A percentile compares a stretch with the other conserved stretches of the same genome.
Evolutionary conservation across 2,888 invertebrate genomes (phyloP).

Genomic region (Macropis europaea): DNA sequence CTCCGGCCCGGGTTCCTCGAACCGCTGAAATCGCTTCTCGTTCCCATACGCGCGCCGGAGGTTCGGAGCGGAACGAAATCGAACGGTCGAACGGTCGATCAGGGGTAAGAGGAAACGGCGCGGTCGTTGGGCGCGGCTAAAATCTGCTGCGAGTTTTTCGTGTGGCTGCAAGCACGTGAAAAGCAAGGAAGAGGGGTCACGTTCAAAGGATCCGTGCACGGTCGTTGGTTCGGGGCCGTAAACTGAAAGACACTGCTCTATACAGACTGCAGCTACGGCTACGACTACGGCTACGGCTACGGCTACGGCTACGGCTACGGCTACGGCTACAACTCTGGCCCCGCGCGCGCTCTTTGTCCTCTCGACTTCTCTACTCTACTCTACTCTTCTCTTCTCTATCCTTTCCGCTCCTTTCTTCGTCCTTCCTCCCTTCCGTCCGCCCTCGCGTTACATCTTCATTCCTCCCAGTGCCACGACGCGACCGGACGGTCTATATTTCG

Average conservation of each 20-base stretch:
- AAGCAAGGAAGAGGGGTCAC: not conserved
- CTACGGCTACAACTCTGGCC: conserved; percentile 72
- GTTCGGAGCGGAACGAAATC: not conserved
- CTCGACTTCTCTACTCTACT: conserved; percentile 36
- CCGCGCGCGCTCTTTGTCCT: conserved; percentile 67
- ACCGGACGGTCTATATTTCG: conserved; percentile 32
- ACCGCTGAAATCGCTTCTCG: no score
- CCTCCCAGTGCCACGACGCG: conserved; percentile 22
- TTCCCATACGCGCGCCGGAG: no score
- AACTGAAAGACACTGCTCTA: conserved; percentile 42
- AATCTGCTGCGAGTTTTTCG: not conserved
- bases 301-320: conserved; percentile 65
- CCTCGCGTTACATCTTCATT: conserved; percentile 17
- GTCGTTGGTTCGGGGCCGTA: conserved; percentile 1
- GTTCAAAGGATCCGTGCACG: not conserved
- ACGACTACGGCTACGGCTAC: conserved; percentile 72
- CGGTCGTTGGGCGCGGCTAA: not conserved
- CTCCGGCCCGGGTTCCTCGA: no score
- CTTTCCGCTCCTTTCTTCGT: conserved; percentile 19
- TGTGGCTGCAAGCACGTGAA: not conserved
- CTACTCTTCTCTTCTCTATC: conserved; percentile 36
- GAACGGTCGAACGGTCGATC: no score
- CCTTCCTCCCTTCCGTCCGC: not conserved
- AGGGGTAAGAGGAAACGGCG: no score
- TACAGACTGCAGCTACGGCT: conserved; percentile 63